Evolutionary conservation across 1,140 invertebrate genomes (phyloP).

Genomic region (Bombus terrestris): DNA sequence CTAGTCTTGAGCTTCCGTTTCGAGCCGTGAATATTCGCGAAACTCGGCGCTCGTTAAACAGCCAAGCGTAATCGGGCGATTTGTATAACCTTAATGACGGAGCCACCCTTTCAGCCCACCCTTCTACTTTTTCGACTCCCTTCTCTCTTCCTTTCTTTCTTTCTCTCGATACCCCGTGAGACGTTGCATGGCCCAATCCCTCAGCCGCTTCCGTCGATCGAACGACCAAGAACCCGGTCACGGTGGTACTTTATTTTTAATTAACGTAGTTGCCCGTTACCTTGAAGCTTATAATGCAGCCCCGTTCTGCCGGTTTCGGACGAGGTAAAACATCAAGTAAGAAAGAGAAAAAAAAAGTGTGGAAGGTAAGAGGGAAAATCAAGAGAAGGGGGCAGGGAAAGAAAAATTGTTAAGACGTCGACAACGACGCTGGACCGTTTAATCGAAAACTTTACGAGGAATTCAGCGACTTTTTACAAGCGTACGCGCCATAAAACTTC

Average conservation of each 20-base stretch:
- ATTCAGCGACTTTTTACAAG: slow-evolving; percentile 43
- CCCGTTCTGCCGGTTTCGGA: slow-evolving; percentile 11
- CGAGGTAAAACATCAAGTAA: background rate
- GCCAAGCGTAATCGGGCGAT: slow-evolving; percentile 65
- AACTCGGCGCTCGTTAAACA: slow-evolving; percentile 67
- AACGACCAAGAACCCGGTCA: slow-evolving; percentile 30
- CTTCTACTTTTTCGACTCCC: background rate
- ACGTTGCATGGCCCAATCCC: background rate
- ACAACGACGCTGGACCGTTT: slow-evolving; percentile 25
- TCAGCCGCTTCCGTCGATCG: slow-evolving; percentile 27
- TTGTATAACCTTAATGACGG: slow-evolving; percentile 72
- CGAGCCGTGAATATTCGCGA: slow-evolving; percentile 61
- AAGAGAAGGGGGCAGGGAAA: background rate
- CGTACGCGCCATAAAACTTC: slow-evolving; percentile 29
- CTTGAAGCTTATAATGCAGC: slow-evolving; percentile 56
- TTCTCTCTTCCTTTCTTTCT: background rate
- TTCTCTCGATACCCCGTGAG: background rate
- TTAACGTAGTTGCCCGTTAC: slow-evolving; percentile 59
- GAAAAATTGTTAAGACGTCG: slow-evolving; percentile 38
- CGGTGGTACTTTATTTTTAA: slow-evolving; percentile 57
- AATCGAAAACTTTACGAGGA: slow-evolving; percentile 44
- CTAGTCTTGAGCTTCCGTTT: slow-evolving; percentile 47
- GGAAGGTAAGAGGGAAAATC: background rate
- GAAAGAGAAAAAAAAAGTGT: background rate
- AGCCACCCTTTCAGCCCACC: background rate